Conservation (phyloP, 2,113 vertebrate genomes). For the Aspidoscelis tigris region DNA sequence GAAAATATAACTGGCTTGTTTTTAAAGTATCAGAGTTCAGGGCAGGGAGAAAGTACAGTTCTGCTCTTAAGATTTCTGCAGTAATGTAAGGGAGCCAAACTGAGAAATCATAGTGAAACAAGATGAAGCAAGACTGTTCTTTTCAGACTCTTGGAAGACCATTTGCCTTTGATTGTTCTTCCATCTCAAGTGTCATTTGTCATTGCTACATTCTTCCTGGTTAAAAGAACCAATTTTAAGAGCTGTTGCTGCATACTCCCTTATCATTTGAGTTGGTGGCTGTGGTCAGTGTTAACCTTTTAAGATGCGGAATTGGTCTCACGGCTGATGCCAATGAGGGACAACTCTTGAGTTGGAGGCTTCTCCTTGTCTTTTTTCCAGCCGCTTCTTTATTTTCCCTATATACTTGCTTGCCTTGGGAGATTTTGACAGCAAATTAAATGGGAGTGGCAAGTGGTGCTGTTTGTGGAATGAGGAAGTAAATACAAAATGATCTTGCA, state of each 20-base stretch:
- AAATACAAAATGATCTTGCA: no score
- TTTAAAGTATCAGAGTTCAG: neutral
- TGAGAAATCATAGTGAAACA: neutral
- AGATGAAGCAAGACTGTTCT: neutral
- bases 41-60: neutral
- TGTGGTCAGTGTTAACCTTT: no score
- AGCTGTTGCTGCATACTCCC: neutral
- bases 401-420: no score
- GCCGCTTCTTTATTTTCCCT: no score
- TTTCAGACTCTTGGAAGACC: neutral
- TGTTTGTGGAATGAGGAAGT: no score
- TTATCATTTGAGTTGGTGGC: neutral
- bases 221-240: neutral
- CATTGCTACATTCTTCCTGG: neutral
- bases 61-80: neutral
- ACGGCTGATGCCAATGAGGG: no score
- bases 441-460: no score
- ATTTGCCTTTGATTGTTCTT: neutral
- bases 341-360: no score
- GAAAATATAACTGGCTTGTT: no score
- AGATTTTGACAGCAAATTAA: no score
- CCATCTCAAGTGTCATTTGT: neutral
- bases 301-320: no score
- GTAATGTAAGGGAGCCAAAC: neutral
- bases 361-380: no score